Evolutionary conservation across 2,797 vertebrate species (phyloP).

Genomic region (Mustela erminea): DNA sequence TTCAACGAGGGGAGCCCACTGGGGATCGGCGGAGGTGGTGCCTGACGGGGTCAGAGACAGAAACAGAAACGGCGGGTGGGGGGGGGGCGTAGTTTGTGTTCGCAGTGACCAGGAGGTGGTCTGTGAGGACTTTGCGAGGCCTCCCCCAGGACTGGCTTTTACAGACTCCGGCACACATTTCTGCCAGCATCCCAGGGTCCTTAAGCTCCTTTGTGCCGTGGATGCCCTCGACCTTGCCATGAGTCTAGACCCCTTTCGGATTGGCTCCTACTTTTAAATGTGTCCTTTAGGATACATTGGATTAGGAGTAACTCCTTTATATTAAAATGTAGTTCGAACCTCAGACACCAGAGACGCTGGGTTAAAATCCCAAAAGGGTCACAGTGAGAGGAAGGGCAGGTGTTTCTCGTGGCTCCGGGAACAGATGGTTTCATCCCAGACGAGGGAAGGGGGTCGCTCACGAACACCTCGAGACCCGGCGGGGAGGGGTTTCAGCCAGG

Average conservation of each 20-base stretch:
- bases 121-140: neutral
- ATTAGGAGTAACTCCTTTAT: neutral
- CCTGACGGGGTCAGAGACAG: neutral
- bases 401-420: neutral
- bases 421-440: too few relatives aligned
- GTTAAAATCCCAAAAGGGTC: neutral
- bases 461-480: neutral
- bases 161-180: neutral
- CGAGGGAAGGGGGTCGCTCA: neutral
- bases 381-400: neutral
- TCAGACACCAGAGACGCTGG: neutral
- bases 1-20: neutral
- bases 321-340: neutral
- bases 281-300: too few relatives aligned
- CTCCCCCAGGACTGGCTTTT: too few relatives aligned
- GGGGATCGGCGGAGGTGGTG: neutral
- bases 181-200: neutral
- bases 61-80: rapidly evolving
- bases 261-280: neutral
- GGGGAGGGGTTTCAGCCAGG: neutral
- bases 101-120: neutral
- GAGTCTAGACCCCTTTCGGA: neutral
- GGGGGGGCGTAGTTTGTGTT: neutral
- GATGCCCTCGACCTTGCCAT: neutral
- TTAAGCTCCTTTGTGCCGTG: neutral